Percentiles rank a stretch among this genome's conserved stretches.
Evolutionary conservation across 2,113 vertebrate species (phyloP).

Genomic region (Peromyscus leucopus): DNA sequence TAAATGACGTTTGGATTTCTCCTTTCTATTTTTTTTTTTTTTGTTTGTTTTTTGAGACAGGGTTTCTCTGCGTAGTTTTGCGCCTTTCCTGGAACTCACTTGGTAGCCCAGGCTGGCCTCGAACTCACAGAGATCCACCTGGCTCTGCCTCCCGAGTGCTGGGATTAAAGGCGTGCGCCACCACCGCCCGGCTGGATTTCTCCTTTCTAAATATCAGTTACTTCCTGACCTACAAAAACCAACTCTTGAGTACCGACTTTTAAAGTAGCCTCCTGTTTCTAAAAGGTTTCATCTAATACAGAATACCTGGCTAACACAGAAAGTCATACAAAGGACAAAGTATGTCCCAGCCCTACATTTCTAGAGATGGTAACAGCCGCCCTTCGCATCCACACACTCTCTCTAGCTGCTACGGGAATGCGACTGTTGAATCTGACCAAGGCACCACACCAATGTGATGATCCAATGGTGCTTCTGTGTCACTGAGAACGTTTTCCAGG

Average conservation of each 20-base stretch:
- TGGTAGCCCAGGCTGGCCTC: no score
- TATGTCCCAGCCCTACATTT: not conserved
- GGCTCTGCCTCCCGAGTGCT: no score
- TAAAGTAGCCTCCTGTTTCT: not conserved
- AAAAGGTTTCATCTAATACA: not conserved
- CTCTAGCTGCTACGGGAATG: not conserved
- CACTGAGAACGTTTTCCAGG: not conserved
- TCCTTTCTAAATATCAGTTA: not conserved
- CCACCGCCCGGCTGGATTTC: no score
- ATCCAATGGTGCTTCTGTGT: not conserved
- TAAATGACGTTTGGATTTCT: not conserved
- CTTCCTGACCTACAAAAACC: not conserved
- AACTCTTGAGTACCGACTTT: not conserved
- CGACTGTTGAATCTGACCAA: not conserved
- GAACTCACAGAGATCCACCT: no score
- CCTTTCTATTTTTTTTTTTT: no score
- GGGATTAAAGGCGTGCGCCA: no score
- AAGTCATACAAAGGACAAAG: not conserved
- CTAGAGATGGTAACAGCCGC: not conserved
- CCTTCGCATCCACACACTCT: fast-evolving
- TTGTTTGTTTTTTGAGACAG: no score
- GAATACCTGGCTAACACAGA: not conserved
- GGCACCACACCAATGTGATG: not conserved
- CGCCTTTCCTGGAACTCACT: no score
- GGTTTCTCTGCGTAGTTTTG: no score